Evolutionary conservation across 2,888 invertebrate species (phyloP), one percentile per base, ranked within the genome.

Genomic region (Ophion ellenae): DNA sequence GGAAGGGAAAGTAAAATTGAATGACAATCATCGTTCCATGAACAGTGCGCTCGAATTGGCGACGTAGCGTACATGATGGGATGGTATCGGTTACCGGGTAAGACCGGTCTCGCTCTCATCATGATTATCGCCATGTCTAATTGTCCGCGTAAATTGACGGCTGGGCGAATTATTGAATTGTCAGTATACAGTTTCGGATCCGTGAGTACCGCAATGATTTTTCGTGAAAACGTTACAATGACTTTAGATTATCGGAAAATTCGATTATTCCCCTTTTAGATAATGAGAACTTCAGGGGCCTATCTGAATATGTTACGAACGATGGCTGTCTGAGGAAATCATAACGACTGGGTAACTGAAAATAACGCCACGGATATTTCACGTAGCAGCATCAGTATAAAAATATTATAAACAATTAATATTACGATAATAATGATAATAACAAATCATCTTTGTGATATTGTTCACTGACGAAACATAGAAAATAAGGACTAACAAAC

Each of bases 121-220:
- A 80, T 92, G 71, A 69, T 92, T 7, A 86, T 91, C 2, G 74
- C 88, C 0, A 86, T 90, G 45, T 86, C 91, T 0, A 92, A 90
- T 69, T 80, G 86, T 73, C 89, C 92, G 6, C 87, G 85, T 0
- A 90, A 88, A 83, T 86, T 92, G 6, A 92, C 92, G 5, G 92
- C 92, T 57, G 92, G 92, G 14, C 90, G 90, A 81, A 74, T 92
- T 80, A 84, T 91, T 9, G 88, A 90, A 32, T 70, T 92, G 14
- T 92, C 92, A 0, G 79, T 91, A n/a, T 28, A 75, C 17, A 91
- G 87, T 64, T 92, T 92, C 69, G 89, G 90, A 63, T 87, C 88
- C 32, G 92, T 92, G 75, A 89, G 91, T 91, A 80, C 69, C 1
- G 69, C n/a, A 7, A 17, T 40, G 40, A 40, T 9, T 40, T 40